These are phyloP conservation scores for Delichon dasypus DNA, from an alignment of 2,797 vertebrate species.

Conservation along the genomic window DNA sequence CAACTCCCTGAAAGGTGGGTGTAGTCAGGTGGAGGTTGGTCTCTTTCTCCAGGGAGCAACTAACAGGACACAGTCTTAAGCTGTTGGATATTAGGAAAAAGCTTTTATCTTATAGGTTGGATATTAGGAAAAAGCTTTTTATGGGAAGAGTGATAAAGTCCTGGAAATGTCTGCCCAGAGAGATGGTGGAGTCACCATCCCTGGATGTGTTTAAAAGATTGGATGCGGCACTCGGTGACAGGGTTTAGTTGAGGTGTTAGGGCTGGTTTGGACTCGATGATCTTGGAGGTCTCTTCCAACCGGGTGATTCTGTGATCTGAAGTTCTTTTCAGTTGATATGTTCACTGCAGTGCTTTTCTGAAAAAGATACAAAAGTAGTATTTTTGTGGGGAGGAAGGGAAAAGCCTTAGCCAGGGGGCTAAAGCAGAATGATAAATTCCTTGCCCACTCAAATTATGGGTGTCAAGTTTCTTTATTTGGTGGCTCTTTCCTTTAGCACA, in stretches of 20 bases:
- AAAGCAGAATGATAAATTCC: conserved; percentile 5
- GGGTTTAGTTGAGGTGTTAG: neutral
- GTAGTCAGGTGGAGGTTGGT: too few species aligned
- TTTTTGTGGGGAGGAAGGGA: neutral
- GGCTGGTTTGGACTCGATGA: neutral
- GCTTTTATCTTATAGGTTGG: too few species aligned
- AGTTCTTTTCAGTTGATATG: neutral
- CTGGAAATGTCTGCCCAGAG: neutral
- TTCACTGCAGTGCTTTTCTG: neutral
- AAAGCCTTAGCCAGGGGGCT: conserved; percentile 9
- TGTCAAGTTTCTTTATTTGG: neutral
- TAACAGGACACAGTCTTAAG: neutral
- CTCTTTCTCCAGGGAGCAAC: neutral
- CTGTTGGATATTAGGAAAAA: neutral
- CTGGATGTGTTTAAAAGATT: neutral
- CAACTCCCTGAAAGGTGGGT: neutral
- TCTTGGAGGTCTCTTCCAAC: neutral
- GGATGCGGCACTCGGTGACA: neutral
- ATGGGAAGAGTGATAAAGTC: neutral
- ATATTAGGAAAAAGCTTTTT: neutral
- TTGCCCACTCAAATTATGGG: conserved; percentile 17
- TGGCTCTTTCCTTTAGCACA: conserved; percentile 2
- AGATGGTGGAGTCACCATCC: neutral
- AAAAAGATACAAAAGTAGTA: neutral
- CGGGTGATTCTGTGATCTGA: neutral